Evolutionary conservation across 2,888 invertebrate species (phyloP), one percentile per base, ranked within the genome.

Genomic region (Dioctria rufipes): DNA sequence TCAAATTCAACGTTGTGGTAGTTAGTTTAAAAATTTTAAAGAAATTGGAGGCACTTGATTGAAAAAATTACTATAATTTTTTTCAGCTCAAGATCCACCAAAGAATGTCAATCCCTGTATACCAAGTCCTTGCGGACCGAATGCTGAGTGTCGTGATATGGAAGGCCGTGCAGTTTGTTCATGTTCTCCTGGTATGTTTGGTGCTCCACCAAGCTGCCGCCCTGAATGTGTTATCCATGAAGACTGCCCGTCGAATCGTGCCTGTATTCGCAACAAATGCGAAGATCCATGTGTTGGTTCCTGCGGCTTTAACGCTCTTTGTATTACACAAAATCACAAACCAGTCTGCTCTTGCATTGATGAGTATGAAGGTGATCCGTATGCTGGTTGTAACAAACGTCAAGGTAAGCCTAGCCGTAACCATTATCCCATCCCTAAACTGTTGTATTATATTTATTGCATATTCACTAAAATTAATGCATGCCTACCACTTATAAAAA

Each of bases 41-140:
- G n/a, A 66, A 39, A 8, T 61, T 9, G 37, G 39, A 13, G 60
- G 40, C n/a, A 11, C 43, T 25, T 80, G 80, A 6, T 58, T 49
- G 6, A 69, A 63, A 78, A 63, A 43, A 40, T 67, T 37, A 65
- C 37, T 63, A n/a, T 37, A 8, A 11, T 67, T 82, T 80, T 69
- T 85, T 80, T 85, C 85, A 89, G 90, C 91, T 2, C 88, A 88
- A 82, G 87, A 86, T 80, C 89, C 89, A 83, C 88, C 87, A 86
- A 89, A 86, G 49, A 89, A 90, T 58, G 89, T 90, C 82, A 91
- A 93, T 87, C 92, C 91, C 79, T 95, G 95, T 86, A 85, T 92
- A 84, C 94, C 95, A 67, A 93, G 92, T 83, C 95, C 95, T 37
- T 95, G 95, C 86, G 95, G 95, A 9, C 91, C 94, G n/a, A 93